Evolutionary conservation across 2,888 invertebrate genomes (phyloP), one percentile per base, ranked within the genome.

Genomic region (Hirtodrosophila confusa): DNA sequence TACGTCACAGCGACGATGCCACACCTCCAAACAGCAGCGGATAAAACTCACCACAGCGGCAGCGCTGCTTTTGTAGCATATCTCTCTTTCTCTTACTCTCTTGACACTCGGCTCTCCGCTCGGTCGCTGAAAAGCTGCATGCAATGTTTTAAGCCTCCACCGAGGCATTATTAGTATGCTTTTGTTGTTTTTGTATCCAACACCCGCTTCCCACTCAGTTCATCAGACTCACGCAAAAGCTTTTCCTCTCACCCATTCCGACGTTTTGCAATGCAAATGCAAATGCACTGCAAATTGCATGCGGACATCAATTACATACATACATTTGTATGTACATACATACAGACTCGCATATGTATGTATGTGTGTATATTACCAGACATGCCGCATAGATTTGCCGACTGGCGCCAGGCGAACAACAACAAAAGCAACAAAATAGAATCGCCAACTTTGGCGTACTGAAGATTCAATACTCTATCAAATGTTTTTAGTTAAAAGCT

Each of bases 271-370:
- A 78, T 85, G 85, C 71, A 85, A 71, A 78, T 85, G 85, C 71
- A 85, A 79, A 82, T 75, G 83, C 86, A 82, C 86, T 78, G 68
- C 61, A 75, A 86, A 82, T 82, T 78, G 66, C 79, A 78, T 78
- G 55, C 50, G 76, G 55, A 66, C 61, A 76, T 69, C 44, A 74
- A 76, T 53, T 69, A 69, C 8, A 47, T 36, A 37, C 31, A 31
- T 31, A 31, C 9, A 31, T 40, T 51, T 47, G 47, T 39, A 44
- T 44, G 8, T 45, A 27, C 27, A 11, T 12, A 57, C 11, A 40
- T 3, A 3, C 6, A 45, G 10, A 23, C 9, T 9, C n/a, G 4
- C 4, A n/a, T 24, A 47, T 4, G 4, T 24, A 43, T 1, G 9
- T 31, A 31, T 31, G 31, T 31, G 27, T 5, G 27, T 62, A 45